A percentile compares a stretch with the other conserved stretches of the same genome.
Conservation (phyloP, 2,888 invertebrate species). For the Papilio elwesi region DNA sequence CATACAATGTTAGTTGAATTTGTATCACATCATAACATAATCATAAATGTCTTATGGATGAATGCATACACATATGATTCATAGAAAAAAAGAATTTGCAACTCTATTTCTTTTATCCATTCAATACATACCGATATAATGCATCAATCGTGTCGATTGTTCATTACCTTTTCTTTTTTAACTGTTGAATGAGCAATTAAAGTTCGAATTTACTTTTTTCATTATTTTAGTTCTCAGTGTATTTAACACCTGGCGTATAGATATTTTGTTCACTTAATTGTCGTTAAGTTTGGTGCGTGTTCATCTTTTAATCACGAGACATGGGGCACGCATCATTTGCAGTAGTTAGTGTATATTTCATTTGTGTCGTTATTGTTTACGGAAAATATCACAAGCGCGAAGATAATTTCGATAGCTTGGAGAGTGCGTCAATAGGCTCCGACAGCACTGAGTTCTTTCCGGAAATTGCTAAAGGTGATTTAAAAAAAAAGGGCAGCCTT, state of each 20-base stretch:
- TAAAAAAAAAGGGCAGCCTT: not conserved
- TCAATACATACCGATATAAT: constrained; percentile 33
- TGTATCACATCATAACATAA: not conserved
- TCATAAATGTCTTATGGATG: not conserved
- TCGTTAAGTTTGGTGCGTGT: constrained; percentile 9
- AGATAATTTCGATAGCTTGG: constrained; percentile 38
- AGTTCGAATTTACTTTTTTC: constrained; percentile 6
- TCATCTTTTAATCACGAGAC: not conserved
- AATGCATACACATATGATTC: constrained; percentile 12
- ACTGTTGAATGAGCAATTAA: constrained; percentile 8
- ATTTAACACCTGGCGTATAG: constrained; percentile 31
- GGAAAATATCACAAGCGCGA: constrained; percentile 41
- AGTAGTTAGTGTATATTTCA: constrained; percentile 13
- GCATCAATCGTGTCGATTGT: constrained; percentile 31
- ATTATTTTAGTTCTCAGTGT: constrained; percentile 30
- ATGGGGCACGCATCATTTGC: constrained; percentile 16
- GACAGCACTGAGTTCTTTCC: constrained; percentile 46
- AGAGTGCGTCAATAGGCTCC: constrained; percentile 45
- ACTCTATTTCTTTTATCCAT: constrained; percentile 25
- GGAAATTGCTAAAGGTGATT: constrained; percentile 42
- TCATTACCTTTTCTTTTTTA: constrained; percentile 23
- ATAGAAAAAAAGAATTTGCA: constrained; percentile 24
- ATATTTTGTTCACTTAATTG: constrained; percentile 15
- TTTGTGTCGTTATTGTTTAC: constrained; percentile 11
- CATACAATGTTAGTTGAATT: not conserved